Evolutionary conservation across 2,113 vertebrate species (phyloP).

Genomic region (Himantopus leucocephalus): DNA sequence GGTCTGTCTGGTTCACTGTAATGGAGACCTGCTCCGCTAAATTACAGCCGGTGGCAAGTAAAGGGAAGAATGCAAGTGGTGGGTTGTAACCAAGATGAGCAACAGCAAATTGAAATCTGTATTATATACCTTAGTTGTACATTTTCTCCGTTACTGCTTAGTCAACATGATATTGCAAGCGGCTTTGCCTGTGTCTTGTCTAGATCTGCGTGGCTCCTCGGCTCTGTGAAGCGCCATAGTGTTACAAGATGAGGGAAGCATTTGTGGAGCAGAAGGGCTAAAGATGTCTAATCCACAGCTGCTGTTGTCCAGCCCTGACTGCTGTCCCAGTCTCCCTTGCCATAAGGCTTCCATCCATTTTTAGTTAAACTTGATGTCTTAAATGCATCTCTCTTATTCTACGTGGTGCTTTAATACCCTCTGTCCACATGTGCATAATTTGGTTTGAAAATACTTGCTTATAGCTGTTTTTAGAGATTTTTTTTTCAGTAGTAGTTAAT

Average conservation of each 20-base stretch:
- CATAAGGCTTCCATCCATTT: background rate
- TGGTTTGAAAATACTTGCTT: background rate
- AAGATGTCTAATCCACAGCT: background rate
- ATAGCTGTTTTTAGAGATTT: background rate
- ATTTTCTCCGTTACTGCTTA: background rate
- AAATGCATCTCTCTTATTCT: background rate
- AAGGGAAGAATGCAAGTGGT: background rate
- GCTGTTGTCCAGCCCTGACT: background rate
- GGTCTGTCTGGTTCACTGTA: background rate
- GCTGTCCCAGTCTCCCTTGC: background rate
- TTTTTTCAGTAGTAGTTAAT: background rate
- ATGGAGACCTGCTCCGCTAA: background rate
- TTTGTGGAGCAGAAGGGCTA: background rate
- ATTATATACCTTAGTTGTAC: too few relatives aligned
- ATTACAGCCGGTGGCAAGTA: background rate
- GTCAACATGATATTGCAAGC: background rate
- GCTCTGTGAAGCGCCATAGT: background rate
- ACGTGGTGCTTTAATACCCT: background rate
- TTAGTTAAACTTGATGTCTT: background rate
- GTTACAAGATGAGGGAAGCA: background rate
- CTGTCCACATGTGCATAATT: background rate
- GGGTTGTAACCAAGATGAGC: background rate
- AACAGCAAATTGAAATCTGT: background rate
- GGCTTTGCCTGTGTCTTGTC: background rate
- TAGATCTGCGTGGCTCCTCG: accelerated